Evolutionary conservation across 2,888 invertebrate genomes (phyloP).

Genomic region (Agrochola lychnidis): DNA sequence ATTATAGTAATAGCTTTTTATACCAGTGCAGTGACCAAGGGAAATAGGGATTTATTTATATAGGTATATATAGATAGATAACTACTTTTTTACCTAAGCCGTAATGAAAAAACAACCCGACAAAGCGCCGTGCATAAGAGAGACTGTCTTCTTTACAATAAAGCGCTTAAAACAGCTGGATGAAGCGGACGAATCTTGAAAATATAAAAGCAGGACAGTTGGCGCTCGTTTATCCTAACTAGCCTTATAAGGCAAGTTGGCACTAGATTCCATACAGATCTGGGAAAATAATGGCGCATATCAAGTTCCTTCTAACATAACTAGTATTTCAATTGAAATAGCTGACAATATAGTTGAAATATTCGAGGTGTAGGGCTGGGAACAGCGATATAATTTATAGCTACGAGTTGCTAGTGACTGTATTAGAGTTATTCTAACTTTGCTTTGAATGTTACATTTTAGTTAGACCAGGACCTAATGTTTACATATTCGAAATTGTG

Average conservation of each 20-base stretch:
- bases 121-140: not conserved
- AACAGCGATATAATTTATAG: conserved; percentile 54
- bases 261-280: conserved; percentile 54
- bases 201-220: conserved; percentile 47
- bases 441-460: conserved; percentile 23
- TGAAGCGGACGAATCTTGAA: conserved; percentile 41
- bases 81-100: not conserved
- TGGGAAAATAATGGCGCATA: conserved; percentile 57
- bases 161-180: conserved; percentile 30
- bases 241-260: conserved; percentile 45
- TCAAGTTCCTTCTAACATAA: conserved; percentile 51
- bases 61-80: too few species aligned
- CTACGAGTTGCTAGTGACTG: conserved; percentile 3
- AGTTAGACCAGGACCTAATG: conserved; percentile 7
- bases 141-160: conserved; percentile 24
- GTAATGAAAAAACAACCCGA: not conserved
- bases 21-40: too few species aligned
- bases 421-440: conserved; percentile 40
- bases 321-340: conserved; percentile 55
- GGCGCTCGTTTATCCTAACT: conserved; percentile 54
- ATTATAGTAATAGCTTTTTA: too few species aligned
- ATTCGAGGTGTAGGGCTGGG: conserved; percentile 51
- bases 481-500: not conserved
- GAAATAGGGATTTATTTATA: too few species aligned
- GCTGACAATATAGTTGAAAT: conserved; percentile 61